Evolutionary conservation across 1,140 invertebrate genomes (phyloP).

Genomic region (Globodera rostochiensis): DNA sequence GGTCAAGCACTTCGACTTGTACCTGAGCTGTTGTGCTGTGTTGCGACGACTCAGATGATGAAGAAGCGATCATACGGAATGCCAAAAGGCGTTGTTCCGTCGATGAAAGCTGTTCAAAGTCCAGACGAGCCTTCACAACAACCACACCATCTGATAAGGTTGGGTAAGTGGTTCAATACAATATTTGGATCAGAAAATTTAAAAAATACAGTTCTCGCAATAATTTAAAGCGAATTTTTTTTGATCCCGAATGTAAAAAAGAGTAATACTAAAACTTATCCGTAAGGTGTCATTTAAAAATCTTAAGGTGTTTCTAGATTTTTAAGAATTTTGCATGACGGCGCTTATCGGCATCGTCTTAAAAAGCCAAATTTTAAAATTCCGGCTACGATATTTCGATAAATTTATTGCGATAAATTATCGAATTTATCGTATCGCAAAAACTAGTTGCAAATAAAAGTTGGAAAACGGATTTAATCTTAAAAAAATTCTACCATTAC

Average conservation of each 20-base stretch:
- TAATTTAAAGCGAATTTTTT: too few species aligned
- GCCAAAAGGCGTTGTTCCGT: neutral
- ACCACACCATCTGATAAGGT: neutral
- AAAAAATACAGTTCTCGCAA: too few species aligned
- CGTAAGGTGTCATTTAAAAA: too few species aligned
- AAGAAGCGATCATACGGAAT: neutral
- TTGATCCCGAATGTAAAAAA: too few species aligned
- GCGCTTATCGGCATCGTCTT: neutral
- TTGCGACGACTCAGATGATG: neutral
- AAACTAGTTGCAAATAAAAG: too few species aligned
- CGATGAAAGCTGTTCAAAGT: neutral
- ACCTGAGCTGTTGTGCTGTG: constrained; percentile 10
- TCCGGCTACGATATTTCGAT: too few species aligned
- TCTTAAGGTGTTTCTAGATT: neutral
- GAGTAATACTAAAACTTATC: too few species aligned
- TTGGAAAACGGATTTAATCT: too few species aligned
- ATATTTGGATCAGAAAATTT: too few species aligned
- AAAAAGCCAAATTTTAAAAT: neutral
- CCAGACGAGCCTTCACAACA: neutral
- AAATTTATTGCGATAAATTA: too few species aligned
- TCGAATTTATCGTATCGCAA: too few species aligned
- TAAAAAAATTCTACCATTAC: neutral
- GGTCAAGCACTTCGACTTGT: neutral
- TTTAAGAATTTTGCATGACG: neutral
- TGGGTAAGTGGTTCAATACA: neutral